Conservation (phyloP, 1,140 invertebrate species). For the Zophobas atratus region DNA sequence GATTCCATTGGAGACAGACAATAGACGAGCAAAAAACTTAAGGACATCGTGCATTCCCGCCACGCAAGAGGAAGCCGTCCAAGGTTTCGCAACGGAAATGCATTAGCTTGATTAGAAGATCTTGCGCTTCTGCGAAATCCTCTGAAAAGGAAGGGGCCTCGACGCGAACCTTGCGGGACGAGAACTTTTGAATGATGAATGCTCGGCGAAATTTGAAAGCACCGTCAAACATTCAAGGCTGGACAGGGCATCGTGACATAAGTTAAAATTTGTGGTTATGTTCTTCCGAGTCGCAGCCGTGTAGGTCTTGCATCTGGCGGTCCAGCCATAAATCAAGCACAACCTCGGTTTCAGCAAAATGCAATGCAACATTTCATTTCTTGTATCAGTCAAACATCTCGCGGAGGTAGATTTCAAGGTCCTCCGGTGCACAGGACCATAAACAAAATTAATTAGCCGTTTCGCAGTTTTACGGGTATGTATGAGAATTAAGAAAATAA, state of each 20-base stretch:
- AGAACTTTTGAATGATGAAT: background rate
- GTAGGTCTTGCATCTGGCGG: constrained; percentile 23
- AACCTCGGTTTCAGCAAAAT: constrained; percentile 11
- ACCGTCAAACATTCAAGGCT: constrained; percentile 1
- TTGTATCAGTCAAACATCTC: constrained; percentile 40
- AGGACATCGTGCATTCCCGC: constrained; percentile 25
- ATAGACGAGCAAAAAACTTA: constrained; percentile 9
- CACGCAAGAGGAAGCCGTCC: constrained; percentile 8
- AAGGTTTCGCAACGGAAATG: background rate
- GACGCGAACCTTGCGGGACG: background rate
- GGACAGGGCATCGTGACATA: background rate
- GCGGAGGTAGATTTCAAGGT: background rate
- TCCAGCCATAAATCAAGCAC: constrained; percentile 23
- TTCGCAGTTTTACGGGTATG: constrained; percentile 15
- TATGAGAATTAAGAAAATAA: constrained; percentile 39
- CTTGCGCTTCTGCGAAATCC: background rate
- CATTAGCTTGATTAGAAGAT: no score
- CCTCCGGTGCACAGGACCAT: background rate
- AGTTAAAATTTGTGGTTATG: constrained; percentile 9
- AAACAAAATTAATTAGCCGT: constrained; percentile 22
- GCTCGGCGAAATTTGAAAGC: no score
- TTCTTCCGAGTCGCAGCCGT: constrained; percentile 1
- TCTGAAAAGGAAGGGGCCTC: background rate
- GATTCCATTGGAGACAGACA: constrained; percentile 27
- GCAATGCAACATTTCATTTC: constrained; percentile 30